phyloP scores from a whole-genome alignment of 2,797 vertebrate genomes.

The Amazona finschi region DNA sequence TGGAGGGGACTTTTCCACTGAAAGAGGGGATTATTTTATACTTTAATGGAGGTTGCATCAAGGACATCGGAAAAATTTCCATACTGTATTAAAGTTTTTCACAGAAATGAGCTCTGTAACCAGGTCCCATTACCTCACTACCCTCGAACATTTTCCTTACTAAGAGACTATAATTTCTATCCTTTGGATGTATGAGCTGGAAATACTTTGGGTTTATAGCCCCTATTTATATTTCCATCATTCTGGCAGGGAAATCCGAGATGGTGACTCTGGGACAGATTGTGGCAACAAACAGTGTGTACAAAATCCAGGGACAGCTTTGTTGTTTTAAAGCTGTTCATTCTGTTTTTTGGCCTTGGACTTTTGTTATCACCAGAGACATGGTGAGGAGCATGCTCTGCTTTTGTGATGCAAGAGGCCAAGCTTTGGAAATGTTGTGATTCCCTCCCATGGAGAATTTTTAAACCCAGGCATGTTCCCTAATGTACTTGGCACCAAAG shows the following conservation, averaged over 20 bases:
- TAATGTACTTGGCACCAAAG: conserved; percentile 50
- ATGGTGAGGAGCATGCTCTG: neutral
- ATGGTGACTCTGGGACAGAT: conserved; percentile 15
- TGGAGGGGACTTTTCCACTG: conserved; percentile 43
- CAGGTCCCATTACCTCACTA: conserved; percentile 61
- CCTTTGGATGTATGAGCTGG: conserved; percentile 36
- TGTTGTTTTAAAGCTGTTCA: conserved; percentile 3
- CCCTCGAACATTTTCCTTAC: conserved; percentile 56
- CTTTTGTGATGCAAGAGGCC: conserved; percentile 34
- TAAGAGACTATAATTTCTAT: conserved; percentile 61
- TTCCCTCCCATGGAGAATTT: conserved; percentile 38
- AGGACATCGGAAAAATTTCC: conserved; percentile 40
- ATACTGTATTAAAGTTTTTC: conserved; percentile 25
- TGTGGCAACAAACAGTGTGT: conserved; percentile 18
- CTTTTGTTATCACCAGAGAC: neutral
- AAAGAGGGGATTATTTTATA: conserved; percentile 19
- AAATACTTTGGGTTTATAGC: conserved; percentile 55
- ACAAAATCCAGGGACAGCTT: neutral
- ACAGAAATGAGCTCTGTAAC: conserved; percentile 43
- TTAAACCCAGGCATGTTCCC: neutral
- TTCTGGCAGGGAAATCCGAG: conserved; percentile 20
- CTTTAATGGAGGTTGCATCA: conserved; percentile 38
- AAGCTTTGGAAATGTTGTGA: conserved; percentile 28
- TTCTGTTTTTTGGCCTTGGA: conserved; percentile 12
- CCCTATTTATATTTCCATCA: conserved; percentile 55